These are phyloP conservation scores for Peromyscus eremicus DNA, from an alignment of 2,797 vertebrate genomes.

Conservation along the genomic window DNA sequence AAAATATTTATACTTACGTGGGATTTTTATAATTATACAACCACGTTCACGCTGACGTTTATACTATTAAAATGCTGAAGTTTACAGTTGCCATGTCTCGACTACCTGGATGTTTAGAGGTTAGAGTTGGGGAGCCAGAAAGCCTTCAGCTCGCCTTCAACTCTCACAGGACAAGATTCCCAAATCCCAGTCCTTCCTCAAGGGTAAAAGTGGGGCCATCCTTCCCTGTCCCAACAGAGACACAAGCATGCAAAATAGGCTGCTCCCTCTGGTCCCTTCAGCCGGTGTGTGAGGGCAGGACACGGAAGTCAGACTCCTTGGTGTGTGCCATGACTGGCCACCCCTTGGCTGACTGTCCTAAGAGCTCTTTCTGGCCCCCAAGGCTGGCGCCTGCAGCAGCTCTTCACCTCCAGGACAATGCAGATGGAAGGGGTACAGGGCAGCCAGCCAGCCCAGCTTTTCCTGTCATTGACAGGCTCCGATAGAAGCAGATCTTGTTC, in stretches of 20 bases:
- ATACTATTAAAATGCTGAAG: background rate
- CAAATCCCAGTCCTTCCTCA: background rate
- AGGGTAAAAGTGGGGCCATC: background rate
- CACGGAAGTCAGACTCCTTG: background rate
- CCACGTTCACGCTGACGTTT: background rate
- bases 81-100: background rate
- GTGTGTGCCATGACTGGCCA: fast-evolving
- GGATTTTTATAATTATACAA: background rate
- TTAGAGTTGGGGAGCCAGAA: fast-evolving
- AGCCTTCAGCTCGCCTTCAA: fast-evolving
- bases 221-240: fast-evolving
- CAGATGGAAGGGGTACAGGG: fast-evolving
- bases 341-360: background rate
- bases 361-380: background rate
- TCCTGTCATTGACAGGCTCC: background rate
- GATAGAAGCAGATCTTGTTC: constrained; percentile 32
- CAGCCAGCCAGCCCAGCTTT: background rate
- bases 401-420: background rate
- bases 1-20: background rate
- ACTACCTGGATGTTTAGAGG: background rate
- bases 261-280: too few relatives aligned
- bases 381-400: too few relatives aligned
- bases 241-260: background rate
- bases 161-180: fast-evolving
- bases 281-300: background rate